phyloP scores from a whole-genome alignment of 2,113 vertebrate species.

The Athene noctua region DNA sequence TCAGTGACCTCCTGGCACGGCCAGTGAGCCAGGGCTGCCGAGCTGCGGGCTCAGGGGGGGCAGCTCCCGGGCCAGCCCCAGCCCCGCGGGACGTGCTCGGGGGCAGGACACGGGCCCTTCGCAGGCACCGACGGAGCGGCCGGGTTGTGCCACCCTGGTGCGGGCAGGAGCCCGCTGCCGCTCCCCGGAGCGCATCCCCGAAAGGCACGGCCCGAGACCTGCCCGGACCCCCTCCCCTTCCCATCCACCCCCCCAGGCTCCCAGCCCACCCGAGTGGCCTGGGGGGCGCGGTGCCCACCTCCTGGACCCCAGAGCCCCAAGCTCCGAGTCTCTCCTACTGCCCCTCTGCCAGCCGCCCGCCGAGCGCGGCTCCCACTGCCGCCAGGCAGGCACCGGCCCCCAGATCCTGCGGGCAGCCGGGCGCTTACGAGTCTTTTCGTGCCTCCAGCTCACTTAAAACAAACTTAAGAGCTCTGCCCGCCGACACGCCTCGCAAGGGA shows the following conservation, averaged over 20 bases:
- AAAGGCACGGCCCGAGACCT: no score
- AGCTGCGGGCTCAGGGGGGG: not conserved
- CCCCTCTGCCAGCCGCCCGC: not conserved
- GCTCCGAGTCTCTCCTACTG: not conserved
- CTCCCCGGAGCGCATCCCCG: not conserved
- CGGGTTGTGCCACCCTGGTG: not conserved
- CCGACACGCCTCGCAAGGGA: not conserved
- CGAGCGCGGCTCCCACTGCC: not conserved
- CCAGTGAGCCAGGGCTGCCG: not conserved
- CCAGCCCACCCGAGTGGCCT: not conserved
- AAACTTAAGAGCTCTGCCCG: not conserved
- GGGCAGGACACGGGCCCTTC: rapidly evolving
- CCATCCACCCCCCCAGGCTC: not conserved
- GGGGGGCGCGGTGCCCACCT: not conserved
- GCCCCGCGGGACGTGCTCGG: rapidly evolving
- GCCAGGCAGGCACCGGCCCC: not conserved
- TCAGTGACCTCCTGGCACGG: not conserved
- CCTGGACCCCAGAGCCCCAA: not conserved
- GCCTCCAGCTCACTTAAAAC: not conserved
- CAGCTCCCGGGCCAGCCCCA: not conserved
- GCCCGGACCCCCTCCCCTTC: not conserved
- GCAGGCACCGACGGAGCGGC: rapidly evolving
- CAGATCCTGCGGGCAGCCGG: not conserved
- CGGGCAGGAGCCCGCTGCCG: not conserved
- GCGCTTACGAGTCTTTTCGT: not conserved